A percentile compares a stretch with the other conserved stretches of the same genome.
These are phyloP conservation scores for Synanceia verrucosa DNA, from an alignment of 2,797 vertebrate genomes.

Conservation along the genomic window DNA sequence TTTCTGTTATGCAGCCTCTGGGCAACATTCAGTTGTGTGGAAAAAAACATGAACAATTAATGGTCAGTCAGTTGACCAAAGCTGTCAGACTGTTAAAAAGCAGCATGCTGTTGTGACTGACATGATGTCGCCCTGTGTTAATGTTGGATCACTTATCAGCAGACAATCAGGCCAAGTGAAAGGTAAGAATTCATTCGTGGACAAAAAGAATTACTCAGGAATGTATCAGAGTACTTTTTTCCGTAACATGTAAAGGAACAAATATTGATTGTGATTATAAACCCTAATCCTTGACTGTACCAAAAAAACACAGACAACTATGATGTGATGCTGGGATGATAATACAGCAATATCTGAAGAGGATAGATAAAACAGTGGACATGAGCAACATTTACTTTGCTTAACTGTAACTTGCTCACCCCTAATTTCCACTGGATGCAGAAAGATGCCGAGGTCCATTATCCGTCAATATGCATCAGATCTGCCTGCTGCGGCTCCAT, in stretches of 20 bases:
- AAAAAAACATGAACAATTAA: background rate
- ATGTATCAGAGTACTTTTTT: constrained; percentile 12
- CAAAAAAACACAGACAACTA: background rate
- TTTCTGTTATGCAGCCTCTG: background rate
- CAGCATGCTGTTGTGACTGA: constrained; percentile 1
- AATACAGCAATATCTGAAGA: background rate
- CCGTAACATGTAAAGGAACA: background rate
- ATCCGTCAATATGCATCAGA: no score
- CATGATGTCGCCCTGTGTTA: constrained; percentile 7
- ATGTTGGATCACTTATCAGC: constrained; percentile 43
- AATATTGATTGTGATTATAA: background rate
- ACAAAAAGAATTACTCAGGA: constrained; percentile 39
- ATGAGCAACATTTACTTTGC: background rate
- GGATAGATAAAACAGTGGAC: background rate
- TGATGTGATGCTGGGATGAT: background rate
- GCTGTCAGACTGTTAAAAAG: background rate
- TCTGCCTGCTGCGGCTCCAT: no score
- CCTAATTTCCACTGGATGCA: no score
- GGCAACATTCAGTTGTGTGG: background rate
- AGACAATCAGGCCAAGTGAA: constrained; percentile 42
- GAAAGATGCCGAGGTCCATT: no score
- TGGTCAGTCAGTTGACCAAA: background rate
- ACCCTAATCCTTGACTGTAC: background rate
- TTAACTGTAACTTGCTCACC: background rate
- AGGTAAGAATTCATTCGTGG: constrained; percentile 1